phyloP scores from a whole-genome alignment of 2,888 invertebrate genomes.

The Ormyrus nitidulus region DNA sequence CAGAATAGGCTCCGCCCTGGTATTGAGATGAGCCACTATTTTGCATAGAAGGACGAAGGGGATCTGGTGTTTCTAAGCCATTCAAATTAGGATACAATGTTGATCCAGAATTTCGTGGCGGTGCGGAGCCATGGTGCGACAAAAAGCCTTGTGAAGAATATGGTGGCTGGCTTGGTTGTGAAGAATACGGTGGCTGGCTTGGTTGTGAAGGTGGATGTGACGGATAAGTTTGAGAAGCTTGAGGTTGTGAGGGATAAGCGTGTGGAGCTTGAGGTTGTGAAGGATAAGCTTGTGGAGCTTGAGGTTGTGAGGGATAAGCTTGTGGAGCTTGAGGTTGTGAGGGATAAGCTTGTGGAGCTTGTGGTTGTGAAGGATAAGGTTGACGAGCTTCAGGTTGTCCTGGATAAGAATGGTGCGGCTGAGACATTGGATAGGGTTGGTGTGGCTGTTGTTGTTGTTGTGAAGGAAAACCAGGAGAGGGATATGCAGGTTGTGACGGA shows the following conservation, averaged over 20 bases:
- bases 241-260: constrained; percentile 46
- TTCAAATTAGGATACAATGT: constrained; percentile 60
- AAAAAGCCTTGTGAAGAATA: constrained; percentile 27
- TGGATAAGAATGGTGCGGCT: constrained; percentile 51
- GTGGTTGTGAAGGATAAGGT: constrained; percentile 47
- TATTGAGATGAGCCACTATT: constrained; percentile 58
- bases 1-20: constrained; percentile 66
- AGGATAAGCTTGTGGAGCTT: constrained; percentile 37
- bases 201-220: constrained; percentile 44
- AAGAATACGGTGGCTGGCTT: constrained; percentile 14
- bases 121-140: constrained; percentile 10
- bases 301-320: constrained; percentile 53
- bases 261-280: constrained; percentile 55
- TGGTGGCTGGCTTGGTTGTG: constrained; percentile 1
- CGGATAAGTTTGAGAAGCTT: constrained; percentile 60
- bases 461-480: constrained; percentile 39
- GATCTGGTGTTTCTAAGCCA: constrained; percentile 57
- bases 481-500: constrained; percentile 51
- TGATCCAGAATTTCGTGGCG: constrained; percentile 42
- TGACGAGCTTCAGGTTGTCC: constrained; percentile 47
- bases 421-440: constrained; percentile 53
- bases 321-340: constrained; percentile 46
- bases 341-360: constrained; percentile 47
- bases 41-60: constrained; percentile 44
- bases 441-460: constrained; percentile 63